Conservation (phyloP, 64 coral and sea anemone genomes). For the Porites lutea region DNA sequence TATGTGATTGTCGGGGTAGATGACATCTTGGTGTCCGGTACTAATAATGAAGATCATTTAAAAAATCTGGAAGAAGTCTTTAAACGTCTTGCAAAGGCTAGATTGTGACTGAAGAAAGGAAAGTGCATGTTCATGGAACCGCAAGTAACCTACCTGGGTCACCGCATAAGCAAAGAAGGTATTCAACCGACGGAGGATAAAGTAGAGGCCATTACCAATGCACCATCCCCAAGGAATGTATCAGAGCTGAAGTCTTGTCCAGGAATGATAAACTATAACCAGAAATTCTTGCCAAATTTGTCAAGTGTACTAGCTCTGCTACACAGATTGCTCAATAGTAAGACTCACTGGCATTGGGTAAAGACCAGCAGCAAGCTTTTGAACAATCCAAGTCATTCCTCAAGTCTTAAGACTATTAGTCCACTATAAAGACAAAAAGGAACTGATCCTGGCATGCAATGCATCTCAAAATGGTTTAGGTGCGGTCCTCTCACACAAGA, state of each 20-base stretch:
- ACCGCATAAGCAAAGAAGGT: slow-evolving; percentile 38
- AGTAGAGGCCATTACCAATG: slow-evolving; percentile 56
- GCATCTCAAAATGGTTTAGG: slow-evolving; percentile 57
- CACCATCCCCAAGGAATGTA: slow-evolving; percentile 23
- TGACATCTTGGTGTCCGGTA: slow-evolving; percentile 51
- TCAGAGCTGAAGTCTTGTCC: slow-evolving; percentile 59
- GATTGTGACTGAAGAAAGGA: slow-evolving; percentile 33
- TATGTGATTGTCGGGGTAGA: slow-evolving; percentile 65
- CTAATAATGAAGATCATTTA: slow-evolving; percentile 41
- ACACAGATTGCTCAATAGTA: slow-evolving; percentile 55
- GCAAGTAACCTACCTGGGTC: slow-evolving; percentile 47
- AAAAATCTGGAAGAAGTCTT: slow-evolving; percentile 46
- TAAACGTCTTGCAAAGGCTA: slow-evolving; percentile 52
- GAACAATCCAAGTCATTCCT: slow-evolving; percentile 16
- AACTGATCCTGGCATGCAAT: slow-evolving; percentile 47
- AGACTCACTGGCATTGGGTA: slow-evolving; percentile 9
- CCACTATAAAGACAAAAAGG: slow-evolving; percentile 13
- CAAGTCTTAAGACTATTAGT: slow-evolving; percentile 28
- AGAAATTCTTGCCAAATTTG: slow-evolving; percentile 52
- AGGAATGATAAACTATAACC: slow-evolving; percentile 73
- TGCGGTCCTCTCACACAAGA: slow-evolving; percentile 57
- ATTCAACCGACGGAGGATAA: slow-evolving; percentile 49
- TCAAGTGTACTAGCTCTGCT: slow-evolving; percentile 38
- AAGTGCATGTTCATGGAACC: slow-evolving; percentile 70
- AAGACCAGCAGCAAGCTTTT: slow-evolving; percentile 44